Conservation (phyloP, 2,797 vertebrate genomes). For the Alauda arvensis region DNA sequence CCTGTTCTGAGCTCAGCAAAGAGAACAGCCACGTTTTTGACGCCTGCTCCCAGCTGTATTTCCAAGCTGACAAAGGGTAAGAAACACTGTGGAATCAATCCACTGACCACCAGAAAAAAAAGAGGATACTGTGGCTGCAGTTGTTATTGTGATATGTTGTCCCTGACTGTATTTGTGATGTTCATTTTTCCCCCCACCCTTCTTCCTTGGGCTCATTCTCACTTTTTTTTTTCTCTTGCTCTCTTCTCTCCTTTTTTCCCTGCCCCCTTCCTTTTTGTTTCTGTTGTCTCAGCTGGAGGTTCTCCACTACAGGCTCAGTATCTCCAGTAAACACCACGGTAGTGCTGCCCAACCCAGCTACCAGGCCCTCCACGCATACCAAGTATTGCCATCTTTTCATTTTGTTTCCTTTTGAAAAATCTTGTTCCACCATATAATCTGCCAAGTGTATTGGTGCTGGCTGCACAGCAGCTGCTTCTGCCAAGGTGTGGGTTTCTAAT, state of each 20-base stretch:
- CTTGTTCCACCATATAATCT: conserved; percentile 50
- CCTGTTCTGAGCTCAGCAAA: background rate
- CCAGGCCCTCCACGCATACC: conserved; percentile 95
- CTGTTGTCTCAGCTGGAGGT: conserved; percentile 95
- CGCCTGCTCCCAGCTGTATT: background rate
- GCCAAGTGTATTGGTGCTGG: conserved; percentile 21
- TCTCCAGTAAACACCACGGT: conserved; percentile 93
- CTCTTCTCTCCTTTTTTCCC: conserved; percentile 50
- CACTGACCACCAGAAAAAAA: background rate
- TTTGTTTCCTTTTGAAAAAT: conserved; percentile 53
- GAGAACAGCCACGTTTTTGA: background rate
- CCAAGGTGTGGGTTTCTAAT: background rate
- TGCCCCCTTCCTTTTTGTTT: conserved; percentile 68
- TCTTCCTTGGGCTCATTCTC: conserved; percentile 61
- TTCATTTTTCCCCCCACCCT: conserved; percentile 45
- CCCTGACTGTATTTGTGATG: conserved; percentile 65
- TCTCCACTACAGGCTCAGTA: conserved; percentile 97
- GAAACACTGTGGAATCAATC: background rate
- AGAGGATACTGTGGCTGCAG: conserved; percentile 31
- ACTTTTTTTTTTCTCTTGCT: conserved; percentile 47
- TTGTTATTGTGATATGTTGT: conserved; percentile 46
- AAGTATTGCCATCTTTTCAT: conserved; percentile 92
- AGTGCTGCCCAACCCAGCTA: conserved; percentile 87
- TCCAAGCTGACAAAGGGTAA: background rate
- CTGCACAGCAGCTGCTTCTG: background rate